These are phyloP conservation scores for Drosophila suzukii DNA, from an alignment of 1,140 invertebrate genomes.

Conservation along the genomic window DNA sequence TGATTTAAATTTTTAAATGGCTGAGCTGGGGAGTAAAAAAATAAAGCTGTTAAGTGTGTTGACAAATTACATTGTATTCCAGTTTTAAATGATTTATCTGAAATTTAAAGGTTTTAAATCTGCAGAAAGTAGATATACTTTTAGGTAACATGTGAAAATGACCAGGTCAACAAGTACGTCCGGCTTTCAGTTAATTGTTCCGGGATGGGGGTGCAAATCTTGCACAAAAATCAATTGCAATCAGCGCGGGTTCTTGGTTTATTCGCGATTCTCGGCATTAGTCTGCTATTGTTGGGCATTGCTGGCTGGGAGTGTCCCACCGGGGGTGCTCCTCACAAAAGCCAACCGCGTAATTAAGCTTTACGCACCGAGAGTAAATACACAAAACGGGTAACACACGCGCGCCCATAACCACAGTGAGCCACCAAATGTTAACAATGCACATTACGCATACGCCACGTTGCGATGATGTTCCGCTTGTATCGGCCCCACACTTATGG, in stretches of 20 bases:
- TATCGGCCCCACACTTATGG: background rate
- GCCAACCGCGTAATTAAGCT: conserved; percentile 64
- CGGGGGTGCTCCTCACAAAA: conserved; percentile 30
- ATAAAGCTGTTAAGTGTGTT: background rate
- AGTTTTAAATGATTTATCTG: too few species aligned
- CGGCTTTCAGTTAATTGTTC: conserved; percentile 7
- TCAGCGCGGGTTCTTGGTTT: conserved; percentile 29
- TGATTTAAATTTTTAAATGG: background rate
- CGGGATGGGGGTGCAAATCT: background rate
- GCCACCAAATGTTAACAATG: conserved; percentile 63
- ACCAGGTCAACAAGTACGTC: background rate
- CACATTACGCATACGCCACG: conserved; percentile 67
- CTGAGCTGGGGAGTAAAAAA: background rate
- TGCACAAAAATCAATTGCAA: conserved; percentile 30
- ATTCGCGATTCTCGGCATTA: conserved; percentile 33
- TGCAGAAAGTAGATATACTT: too few species aligned
- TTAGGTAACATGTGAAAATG: background rate
- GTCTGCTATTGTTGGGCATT: conserved; percentile 32
- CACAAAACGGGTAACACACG: conserved; percentile 17
- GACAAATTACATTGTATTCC: background rate
- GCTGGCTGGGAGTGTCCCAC: conserved; percentile 15
- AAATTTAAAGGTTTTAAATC: too few species aligned
- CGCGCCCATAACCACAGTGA: conserved; percentile 25
- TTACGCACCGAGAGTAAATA: conserved; percentile 37
- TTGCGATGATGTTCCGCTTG: conserved; percentile 32